Evolutionary conservation across 2,888 invertebrate species (phyloP).

Genomic region (Drosophila aldrichi): DNA sequence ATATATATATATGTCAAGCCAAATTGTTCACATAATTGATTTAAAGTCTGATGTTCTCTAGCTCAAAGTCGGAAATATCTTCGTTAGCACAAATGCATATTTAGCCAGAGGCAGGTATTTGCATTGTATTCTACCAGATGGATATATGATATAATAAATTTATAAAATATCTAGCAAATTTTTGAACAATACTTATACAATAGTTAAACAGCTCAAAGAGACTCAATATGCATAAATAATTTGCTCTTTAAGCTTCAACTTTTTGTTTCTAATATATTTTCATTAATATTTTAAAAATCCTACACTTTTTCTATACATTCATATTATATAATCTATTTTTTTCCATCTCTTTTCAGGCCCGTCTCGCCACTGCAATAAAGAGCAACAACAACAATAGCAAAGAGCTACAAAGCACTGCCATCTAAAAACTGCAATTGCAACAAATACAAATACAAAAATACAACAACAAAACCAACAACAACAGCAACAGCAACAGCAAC

Average conservation of each 20-base stretch:
- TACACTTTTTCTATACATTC: background rate
- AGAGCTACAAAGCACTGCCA: constrained; percentile 80
- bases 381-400: constrained; percentile 64
- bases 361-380: constrained; percentile 48
- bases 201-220: no score
- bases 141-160: background rate
- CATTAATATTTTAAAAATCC: no score
- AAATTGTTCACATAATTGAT: background rate
- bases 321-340: background rate
- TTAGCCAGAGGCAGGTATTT: background rate
- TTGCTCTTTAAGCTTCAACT: no score
- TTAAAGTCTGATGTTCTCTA: background rate
- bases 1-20: background rate
- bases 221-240: no score
- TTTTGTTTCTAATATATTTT: no score
- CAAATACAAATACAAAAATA: constrained; percentile 26
- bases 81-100: background rate
- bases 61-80: background rate
- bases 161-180: background rate
- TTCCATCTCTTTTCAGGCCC: constrained; percentile 44
- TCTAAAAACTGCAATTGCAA: constrained; percentile 52
- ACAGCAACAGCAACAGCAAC: constrained; percentile 46
- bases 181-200: no score
- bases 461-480: constrained; percentile 10
- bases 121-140: background rate